phyloP scores from a whole-genome alignment of 1,140 invertebrate species.

The Hydropsyche tenuis region DNA sequence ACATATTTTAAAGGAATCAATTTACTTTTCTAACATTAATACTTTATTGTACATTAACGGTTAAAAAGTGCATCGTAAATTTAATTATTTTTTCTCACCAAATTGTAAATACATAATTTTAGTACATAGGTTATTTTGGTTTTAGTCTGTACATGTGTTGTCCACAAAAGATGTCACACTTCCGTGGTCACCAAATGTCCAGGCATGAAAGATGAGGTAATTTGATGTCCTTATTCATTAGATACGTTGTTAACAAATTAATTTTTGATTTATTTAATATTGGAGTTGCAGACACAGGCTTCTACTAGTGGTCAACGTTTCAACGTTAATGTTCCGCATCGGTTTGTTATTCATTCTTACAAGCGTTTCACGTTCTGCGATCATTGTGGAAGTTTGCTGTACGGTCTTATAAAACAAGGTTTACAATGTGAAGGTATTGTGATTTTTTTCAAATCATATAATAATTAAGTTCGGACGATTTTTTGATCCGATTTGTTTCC shows the following conservation, averaged over 20 bases:
- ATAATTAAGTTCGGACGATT: too few relatives aligned
- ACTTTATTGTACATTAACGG: too few relatives aligned
- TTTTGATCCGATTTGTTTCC: constrained; percentile 45
- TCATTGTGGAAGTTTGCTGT: constrained; percentile 91
- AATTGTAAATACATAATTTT: constrained; percentile 1
- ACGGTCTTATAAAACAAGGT: constrained; percentile 96
- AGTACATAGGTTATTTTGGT: not conserved
- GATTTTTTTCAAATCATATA: too few relatives aligned
- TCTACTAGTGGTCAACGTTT: constrained; percentile 79
- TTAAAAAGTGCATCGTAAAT: too few relatives aligned
- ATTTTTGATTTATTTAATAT: constrained; percentile 37
- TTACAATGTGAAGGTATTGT: constrained; percentile 93
- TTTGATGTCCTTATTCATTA: constrained; percentile 30
- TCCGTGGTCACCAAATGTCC: constrained; percentile 95
- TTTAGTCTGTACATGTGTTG: constrained; percentile 96
- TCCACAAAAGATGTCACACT: constrained; percentile 96
- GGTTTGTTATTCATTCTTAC: constrained; percentile 92
- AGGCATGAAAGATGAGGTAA: constrained; percentile 90
- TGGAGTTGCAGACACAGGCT: constrained; percentile 52
- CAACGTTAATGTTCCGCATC: constrained; percentile 98
- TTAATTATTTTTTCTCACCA: too few relatives aligned
- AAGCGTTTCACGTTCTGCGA: constrained; percentile 99
- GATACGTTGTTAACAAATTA: constrained; percentile 36
- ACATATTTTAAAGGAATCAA: too few relatives aligned
- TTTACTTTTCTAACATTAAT: too few relatives aligned